Evolutionary conservation across 2,113 vertebrate genomes (phyloP), one percentile per base, ranked within the genome.

Genomic region (Gymnogyps californianus): DNA sequence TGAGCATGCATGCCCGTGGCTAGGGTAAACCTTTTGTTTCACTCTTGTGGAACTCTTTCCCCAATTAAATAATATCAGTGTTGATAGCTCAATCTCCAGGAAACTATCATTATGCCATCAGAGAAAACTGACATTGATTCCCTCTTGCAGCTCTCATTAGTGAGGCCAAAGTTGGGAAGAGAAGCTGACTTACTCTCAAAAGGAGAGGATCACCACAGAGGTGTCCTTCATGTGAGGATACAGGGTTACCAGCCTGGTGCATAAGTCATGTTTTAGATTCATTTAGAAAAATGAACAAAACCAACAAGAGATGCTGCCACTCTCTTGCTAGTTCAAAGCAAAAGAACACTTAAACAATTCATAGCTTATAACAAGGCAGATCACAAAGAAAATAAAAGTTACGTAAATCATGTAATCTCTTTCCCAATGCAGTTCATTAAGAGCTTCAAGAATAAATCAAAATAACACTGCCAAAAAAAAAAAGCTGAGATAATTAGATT

Each of bases 301-400:
- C 22, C 79, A 92, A 80, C 55, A 66, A 21, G 70, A 88, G 51
- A 91, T 62, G 34, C 91, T 95, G 94, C 91, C 94, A 95, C 72
- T 95, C 70, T 93, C 87, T 83, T 85, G 32, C 59, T 85, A 97
- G 94, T 98, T 97, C 96, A 97, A 98, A 97, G 97, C 70, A 89
- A 77, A 93, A 81, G 85, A 79, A 10, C 92, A 94, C 79, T 96
- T 97, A 97, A 97, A 94, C 95, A 96, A 97, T 95, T 94, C 93
- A 87, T 87, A 80, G 78, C 90, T 96, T 84, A 76, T 95, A 96
- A 97, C 85, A 90, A 97, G 72, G 51, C 89, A 95, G 91, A 96
- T 96, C 94, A 97, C 84, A 96, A 97, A 95, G 83, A 91, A 97
- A 97, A 97, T 95, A 97, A 97, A 96, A 49, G 83, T 72, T 95